Percentiles rank a stretch among this genome's conserved stretches.
Conservation (phyloP, 1,140 invertebrate genomes). For the Calliopsis andreniformis region DNA sequence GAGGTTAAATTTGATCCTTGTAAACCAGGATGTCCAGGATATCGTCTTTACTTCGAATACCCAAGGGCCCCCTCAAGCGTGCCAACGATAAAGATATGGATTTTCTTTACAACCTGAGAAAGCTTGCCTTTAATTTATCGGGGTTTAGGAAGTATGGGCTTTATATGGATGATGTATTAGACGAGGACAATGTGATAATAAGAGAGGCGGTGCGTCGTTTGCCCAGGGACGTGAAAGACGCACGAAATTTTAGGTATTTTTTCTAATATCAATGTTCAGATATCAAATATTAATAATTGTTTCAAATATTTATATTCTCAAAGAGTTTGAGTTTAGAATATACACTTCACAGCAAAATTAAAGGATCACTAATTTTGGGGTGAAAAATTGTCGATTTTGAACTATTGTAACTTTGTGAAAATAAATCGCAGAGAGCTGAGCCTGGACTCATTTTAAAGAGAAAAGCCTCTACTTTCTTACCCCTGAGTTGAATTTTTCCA, state of each 20-base stretch:
- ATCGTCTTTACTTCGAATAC: not conserved
- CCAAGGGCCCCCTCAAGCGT: not conserved
- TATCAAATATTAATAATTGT: too few species aligned
- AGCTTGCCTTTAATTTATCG: constrained; percentile 27
- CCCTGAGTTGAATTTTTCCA: too few species aligned
- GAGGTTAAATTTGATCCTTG: not conserved
- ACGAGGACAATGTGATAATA: not conserved
- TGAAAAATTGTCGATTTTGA: too few species aligned
- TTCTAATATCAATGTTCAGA: too few species aligned
- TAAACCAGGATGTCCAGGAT: constrained; percentile 15
- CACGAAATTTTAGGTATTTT: constrained; percentile 58
- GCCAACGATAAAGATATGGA: fast-evolving
- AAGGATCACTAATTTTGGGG: too few species aligned
- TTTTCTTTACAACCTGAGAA: not conserved
- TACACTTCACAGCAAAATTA: too few species aligned
- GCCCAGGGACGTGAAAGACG: constrained; percentile 50
- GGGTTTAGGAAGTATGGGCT: constrained; percentile 51
- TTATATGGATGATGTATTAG: constrained; percentile 39
- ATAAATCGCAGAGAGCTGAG: too few species aligned
- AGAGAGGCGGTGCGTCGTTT: constrained; percentile 37
- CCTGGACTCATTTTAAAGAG: too few species aligned
- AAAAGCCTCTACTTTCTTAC: too few species aligned
- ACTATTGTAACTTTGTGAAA: too few species aligned
- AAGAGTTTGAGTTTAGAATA: too few species aligned
- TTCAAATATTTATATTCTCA: too few species aligned